Percentiles rank a stretch among this genome's conserved stretches.
phyloP scores from a whole-genome alignment of 2,888 invertebrate species.

The Pharmacophagus antenor region DNA sequence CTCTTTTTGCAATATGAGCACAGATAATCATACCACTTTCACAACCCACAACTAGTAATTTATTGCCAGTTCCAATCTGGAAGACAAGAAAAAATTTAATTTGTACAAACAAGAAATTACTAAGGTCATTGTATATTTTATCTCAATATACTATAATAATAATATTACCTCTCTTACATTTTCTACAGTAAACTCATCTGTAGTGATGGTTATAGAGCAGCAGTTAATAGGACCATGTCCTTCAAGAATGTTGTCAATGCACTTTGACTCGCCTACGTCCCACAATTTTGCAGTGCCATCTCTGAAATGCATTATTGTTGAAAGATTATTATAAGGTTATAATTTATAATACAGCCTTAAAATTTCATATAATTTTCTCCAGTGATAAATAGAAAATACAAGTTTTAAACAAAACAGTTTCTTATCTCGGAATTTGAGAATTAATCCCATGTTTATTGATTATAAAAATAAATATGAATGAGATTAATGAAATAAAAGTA shows the following conservation, averaged over 20 bases:
- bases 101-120: background rate
- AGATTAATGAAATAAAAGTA: constrained; percentile 8
- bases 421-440: no score
- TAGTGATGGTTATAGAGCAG: constrained; percentile 69
- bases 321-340: background rate
- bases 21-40: constrained; percentile 81
- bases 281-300: constrained; percentile 86
- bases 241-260: constrained; percentile 76
- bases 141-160: no score
- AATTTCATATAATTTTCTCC: no score
- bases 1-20: constrained; percentile 78
- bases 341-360: no score
- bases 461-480: no score
- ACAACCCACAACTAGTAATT: constrained; percentile 81
- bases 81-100: constrained; percentile 34
- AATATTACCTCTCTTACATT: constrained; percentile 75
- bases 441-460: no score
- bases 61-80: constrained; percentile 83
- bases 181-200: constrained; percentile 50
- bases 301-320: constrained; percentile 49
- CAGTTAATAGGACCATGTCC: constrained; percentile 81
- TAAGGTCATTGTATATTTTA: no score
- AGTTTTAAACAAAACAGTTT: no score
- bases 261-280: constrained; percentile 84
- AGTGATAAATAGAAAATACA: no score